These are phyloP conservation scores for Synergus itoensis DNA, from an alignment of 2,888 invertebrate genomes.

Conservation along the genomic window DNA sequence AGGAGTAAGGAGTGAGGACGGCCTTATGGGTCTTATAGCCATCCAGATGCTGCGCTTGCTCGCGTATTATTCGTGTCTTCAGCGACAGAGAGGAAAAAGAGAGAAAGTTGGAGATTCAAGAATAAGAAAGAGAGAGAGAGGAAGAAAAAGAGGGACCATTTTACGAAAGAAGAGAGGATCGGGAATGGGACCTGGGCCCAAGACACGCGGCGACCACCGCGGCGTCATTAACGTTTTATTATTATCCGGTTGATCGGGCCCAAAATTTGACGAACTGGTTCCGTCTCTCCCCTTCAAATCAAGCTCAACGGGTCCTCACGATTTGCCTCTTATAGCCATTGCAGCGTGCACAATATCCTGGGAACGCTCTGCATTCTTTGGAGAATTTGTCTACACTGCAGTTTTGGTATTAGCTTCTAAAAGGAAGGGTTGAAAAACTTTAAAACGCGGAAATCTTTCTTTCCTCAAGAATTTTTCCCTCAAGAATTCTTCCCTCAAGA, in stretches of 20 bases:
- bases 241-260: slow-evolving; percentile 68
- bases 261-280: slow-evolving; percentile 71
- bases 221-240: slow-evolving; percentile 71
- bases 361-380: slow-evolving; percentile 39
- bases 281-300: slow-evolving; percentile 48
- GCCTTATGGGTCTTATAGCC: slow-evolving; percentile 48
- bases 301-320: slow-evolving; percentile 44
- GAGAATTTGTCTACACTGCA: neutral
- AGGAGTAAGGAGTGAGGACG: slow-evolving; percentile 54
- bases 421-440: too few species aligned
- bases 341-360: slow-evolving; percentile 47
- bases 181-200: slow-evolving; percentile 52
- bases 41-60: slow-evolving; percentile 50
- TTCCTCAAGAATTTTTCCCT: too few species aligned
- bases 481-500: neutral
- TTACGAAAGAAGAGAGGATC: slow-evolving; percentile 42
- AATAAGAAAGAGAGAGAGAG: slow-evolving; percentile 8
- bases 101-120: slow-evolving; percentile 16
- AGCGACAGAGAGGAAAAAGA: slow-evolving; percentile 43
- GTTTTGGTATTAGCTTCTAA: neutral
- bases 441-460: too few species aligned
- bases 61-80: slow-evolving; percentile 51
- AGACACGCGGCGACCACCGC: slow-evolving; percentile 62
- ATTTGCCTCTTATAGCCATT: slow-evolving; percentile 46
- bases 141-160: slow-evolving; percentile 45